Evolutionary conservation across 2,113 vertebrate species (phyloP).

Genomic region (Triplophysa siluroides): DNA sequence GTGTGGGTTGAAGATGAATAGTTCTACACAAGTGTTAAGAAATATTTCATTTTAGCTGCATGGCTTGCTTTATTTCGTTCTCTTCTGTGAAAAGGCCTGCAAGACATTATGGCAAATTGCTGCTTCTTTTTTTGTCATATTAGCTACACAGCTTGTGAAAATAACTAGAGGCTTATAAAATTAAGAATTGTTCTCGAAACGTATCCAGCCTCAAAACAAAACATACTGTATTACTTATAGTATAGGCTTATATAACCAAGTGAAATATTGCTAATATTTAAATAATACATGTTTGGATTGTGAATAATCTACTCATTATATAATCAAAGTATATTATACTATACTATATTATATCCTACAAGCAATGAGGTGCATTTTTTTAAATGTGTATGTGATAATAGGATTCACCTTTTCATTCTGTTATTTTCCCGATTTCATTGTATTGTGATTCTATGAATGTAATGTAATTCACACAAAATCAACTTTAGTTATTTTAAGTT

Average conservation of each 20-base stretch:
- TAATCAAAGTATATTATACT: not conserved
- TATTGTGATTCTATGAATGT: conserved; percentile 7
- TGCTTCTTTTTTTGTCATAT: conserved; percentile 4
- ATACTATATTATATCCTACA: not conserved
- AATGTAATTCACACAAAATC: conserved; percentile 4
- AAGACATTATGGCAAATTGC: conserved; percentile 12
- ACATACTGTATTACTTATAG: conserved; percentile 1
- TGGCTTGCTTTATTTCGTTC: conserved; percentile 1
- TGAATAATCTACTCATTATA: not conserved
- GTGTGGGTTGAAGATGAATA: not conserved
- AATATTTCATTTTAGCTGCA: conserved; percentile 2
- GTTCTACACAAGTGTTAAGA: conserved; percentile 1
- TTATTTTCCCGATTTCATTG: not conserved
- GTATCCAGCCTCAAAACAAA: not conserved
- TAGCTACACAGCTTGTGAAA: conserved; percentile 15
- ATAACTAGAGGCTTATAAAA: conserved; percentile 20
- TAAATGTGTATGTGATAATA: not conserved
- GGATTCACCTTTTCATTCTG: not conserved
- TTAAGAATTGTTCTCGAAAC: not conserved
- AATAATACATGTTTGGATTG: not conserved
- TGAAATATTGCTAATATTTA: not conserved
- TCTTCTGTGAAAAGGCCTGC: conserved; percentile 2
- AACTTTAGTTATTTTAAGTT: not conserved
- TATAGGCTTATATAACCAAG: conserved; percentile 1
- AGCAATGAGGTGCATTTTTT: not conserved